phyloP scores from a whole-genome alignment of 37 sponge, comb jelly and placozoan species.

The Haliclona indistincta region DNA sequence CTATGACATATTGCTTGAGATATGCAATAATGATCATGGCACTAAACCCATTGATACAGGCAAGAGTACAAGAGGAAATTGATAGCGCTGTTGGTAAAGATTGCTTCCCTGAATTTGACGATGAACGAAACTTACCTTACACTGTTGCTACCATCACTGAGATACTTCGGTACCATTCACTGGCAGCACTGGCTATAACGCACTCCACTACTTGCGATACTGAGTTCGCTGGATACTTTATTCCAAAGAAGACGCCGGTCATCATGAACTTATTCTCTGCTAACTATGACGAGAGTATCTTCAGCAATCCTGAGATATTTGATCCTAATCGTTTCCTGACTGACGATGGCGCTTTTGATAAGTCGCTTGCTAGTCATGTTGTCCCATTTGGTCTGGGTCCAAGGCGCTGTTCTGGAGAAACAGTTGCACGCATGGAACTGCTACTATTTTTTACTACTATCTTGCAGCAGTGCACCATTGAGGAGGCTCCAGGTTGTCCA shows the following conservation, averaged over 20 bases:
- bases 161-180: conserved; percentile 33
- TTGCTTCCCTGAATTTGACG: conserved; percentile 13
- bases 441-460: conserved; percentile 26
- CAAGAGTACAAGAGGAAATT: conserved; percentile 22
- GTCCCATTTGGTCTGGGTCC: conserved; percentile 21
- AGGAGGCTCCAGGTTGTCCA: conserved; percentile 22
- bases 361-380: background rate
- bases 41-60: conserved; percentile 31
- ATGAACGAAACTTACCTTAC: conserved; percentile 13
- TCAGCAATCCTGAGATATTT: conserved; percentile 33
- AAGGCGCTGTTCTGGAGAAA: conserved; percentile 40
- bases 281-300: conserved; percentile 18
- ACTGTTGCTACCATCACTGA: conserved; percentile 25
- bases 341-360: conserved; percentile 7
- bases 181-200: conserved; percentile 30
- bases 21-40: conserved; percentile 36
- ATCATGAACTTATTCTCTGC: conserved; percentile 31
- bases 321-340: conserved; percentile 33
- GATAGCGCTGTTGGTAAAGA: conserved; percentile 18
- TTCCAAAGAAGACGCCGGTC: conserved; percentile 31
- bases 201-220: conserved; percentile 39
- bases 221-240: conserved; percentile 27
- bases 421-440: conserved; percentile 28
- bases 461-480: conserved; percentile 29
- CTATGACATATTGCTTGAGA: conserved; percentile 1